These are phyloP conservation scores for Muscicapa adusta DNA, from an alignment of 2,113 vertebrate genomes.

Conservation along the genomic window DNA sequence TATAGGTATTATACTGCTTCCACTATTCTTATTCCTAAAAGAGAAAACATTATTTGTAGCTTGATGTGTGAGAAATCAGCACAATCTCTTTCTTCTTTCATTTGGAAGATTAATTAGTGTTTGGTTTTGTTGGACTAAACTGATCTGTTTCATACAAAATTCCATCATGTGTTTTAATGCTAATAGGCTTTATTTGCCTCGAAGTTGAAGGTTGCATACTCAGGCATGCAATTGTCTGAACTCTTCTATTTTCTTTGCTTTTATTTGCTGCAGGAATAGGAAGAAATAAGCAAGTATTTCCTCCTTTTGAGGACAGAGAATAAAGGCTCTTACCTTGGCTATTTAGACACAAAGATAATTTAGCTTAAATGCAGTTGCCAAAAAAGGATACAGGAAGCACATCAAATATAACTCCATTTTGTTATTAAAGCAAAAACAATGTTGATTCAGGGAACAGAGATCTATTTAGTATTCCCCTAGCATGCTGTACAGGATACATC, in stretches of 20 bases:
- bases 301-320: background rate
- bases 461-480: background rate
- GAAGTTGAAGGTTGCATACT: background rate
- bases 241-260: background rate
- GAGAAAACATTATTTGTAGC: background rate
- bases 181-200: background rate
- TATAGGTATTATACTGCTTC: background rate
- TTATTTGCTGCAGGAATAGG: background rate
- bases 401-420: background rate
- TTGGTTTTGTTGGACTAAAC: background rate
- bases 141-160: background rate
- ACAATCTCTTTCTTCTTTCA: background rate
- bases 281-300: background rate
- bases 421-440: background rate
- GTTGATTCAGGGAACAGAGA: background rate
- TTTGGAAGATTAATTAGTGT: background rate
- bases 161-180: background rate
- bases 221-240: background rate
- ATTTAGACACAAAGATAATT: background rate
- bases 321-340: background rate
- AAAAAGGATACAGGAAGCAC: background rate
- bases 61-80: background rate
- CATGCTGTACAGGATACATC: too few relatives aligned
- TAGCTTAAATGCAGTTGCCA: fast-evolving
- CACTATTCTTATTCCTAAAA: background rate